A percentile compares a stretch with the other conserved stretches of the same genome.
Conservation (phyloP, 1,140 invertebrate genomes). For the Drosophila melanica region DNA sequence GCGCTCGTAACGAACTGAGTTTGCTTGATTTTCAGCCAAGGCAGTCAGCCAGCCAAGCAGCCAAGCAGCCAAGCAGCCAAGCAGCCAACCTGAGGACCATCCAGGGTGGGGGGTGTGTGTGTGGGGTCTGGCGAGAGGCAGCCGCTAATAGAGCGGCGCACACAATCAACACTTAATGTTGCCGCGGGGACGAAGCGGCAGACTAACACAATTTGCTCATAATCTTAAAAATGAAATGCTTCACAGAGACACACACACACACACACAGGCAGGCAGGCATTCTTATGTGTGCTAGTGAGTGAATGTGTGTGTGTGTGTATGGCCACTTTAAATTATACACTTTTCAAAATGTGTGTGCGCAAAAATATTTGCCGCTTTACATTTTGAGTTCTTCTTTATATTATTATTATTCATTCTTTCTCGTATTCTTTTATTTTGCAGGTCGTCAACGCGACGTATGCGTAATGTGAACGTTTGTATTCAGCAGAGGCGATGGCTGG, state of each 20-base stretch:
- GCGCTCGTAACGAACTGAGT: constrained; percentile 77
- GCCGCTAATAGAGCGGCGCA: constrained; percentile 75
- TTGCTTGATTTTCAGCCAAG: constrained; percentile 61
- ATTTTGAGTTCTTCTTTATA: constrained; percentile 40
- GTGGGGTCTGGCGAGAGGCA: constrained; percentile 33
- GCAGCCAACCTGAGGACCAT: constrained; percentile 44
- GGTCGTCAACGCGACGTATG: constrained; percentile 64
- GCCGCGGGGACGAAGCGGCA: constrained; percentile 59
- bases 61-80: constrained; percentile 50
- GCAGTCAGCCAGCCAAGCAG: constrained; percentile 48
- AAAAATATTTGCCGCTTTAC: constrained; percentile 51
- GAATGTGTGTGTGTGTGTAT: constrained; percentile 17
- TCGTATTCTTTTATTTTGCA: constrained; percentile 25
- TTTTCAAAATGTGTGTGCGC: constrained; percentile 41
- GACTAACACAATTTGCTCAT: constrained; percentile 78
- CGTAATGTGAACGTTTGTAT: constrained; percentile 71
- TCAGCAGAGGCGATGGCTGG: constrained; percentile 7
- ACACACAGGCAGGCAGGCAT: constrained; percentile 7
- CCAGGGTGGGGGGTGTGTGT: not conserved
- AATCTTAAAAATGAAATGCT: constrained; percentile 71
- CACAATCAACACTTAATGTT: constrained; percentile 81
- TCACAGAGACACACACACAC: constrained; percentile 43
- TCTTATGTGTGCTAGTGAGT: not conserved
- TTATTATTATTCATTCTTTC: constrained; percentile 20
- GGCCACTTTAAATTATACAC: constrained; percentile 51